Evolutionary conservation across 1,140 invertebrate genomes (phyloP), one percentile per base, ranked within the genome.

Genomic region (Drosophila willistoni): DNA sequence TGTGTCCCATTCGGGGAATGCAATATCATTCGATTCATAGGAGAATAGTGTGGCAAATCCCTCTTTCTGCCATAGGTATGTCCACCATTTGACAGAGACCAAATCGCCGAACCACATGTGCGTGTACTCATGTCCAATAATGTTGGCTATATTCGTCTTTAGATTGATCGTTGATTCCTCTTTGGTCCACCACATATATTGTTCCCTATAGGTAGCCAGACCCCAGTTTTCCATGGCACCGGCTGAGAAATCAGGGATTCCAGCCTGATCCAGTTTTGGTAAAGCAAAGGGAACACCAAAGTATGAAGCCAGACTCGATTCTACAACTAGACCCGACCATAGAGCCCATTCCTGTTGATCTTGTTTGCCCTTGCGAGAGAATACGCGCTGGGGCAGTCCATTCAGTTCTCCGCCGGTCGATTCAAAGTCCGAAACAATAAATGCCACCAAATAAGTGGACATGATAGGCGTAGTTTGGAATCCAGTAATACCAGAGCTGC

Each of bases 391-490:
- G 0, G 62, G 70, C 10, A 85, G 6, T 2, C 93, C 93, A 36
- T 93, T 93, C 0, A 71, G 51, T 0, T 68, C 65, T 1, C 68
- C 69, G 4, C 55, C 25, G 0, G 86, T 90, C 4, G 34, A 90
- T 44, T 77, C 86, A 64, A 95, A 96, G 77, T 97, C 95, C 12
- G 94, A 95, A 0, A 97, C 94, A 17, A 95, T 93, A 81, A 96
- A 95, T 1, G 96, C 96, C 10, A 97, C 91, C 7, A 97, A 92
- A 81, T 97, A 97, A 1, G 96, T 95, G 2, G 96, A 96, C 90
- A 92, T 92, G 17, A 60, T 73, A 2, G 75, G 79, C 0, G 90
- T 90, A n/a, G 74, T 72, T 62, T 82, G 47, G 61, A 91, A 91
- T 0, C 56, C 71, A 0, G 90, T 91, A 4, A 65, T 54, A 12